Evolutionary conservation across 2,888 invertebrate genomes (phyloP), one percentile per base, ranked within the genome.

Genomic region (Linnaemya vulpina): DNA sequence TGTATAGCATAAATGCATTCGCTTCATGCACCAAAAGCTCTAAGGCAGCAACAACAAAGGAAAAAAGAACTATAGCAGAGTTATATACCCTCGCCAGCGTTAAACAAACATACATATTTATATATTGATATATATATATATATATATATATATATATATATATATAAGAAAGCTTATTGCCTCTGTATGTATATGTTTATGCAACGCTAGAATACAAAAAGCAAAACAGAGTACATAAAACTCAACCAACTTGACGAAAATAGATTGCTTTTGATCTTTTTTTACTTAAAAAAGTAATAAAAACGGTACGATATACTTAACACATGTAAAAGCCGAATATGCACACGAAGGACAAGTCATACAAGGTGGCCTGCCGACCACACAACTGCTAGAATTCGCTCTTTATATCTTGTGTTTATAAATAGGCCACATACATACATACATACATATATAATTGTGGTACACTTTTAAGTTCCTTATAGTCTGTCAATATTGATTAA

Each of bases 11-110:
- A 76, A 76, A 73, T 83, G 84, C 84, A 84, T 75, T 71, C 67
- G 80, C 70, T 84, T 70, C 75, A 75, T 75, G 82, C 76, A 65
- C 65, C 71, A 75, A 75, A 51, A 84, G 58, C 68, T 73, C 58
- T 53, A 25, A 15, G 20, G 22, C 30, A 38, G 20, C 38, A 63
- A n/a, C n/a, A 78, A 62, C 40, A 78, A 70, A 20, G 63, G 20
- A 43, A 71, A 25, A 40, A 70, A 70, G 17, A 73, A 58, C 67
- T 74, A 74, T 38, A 67, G 38, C 20, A 20, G n/a, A 9, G 17
- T 65, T 67, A 40, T n/a, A 51, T 68, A 78, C 25, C 20, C 30
- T 15, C 46, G 38, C 53, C 55, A 63, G 49, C 15, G 70, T 62
- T 43, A 17, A 22, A 78, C 40, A 53, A 25, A 17, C 13, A 17